These are phyloP conservation scores for Silurus lanzhouensis DNA, from an alignment of 2,797 vertebrate species.

Conservation along the genomic window DNA sequence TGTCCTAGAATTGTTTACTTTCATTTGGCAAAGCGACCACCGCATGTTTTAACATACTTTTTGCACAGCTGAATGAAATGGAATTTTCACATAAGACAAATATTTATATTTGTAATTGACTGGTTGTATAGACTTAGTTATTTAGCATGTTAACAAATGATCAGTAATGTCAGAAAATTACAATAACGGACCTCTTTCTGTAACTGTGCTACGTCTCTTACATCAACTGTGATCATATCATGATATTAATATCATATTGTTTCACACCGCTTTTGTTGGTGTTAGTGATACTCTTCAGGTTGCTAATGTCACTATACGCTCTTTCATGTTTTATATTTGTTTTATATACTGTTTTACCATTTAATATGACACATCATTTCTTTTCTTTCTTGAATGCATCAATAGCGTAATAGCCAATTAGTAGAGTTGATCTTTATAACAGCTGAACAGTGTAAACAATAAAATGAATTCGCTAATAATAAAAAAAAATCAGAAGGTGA, in stretches of 20 bases:
- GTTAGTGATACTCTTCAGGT: not conserved
- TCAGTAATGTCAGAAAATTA: not conserved
- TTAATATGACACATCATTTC: not conserved
- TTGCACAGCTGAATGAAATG: not conserved
- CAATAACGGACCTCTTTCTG: not conserved
- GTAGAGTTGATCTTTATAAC: not conserved
- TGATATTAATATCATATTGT: not conserved
- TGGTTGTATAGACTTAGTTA: not conserved
- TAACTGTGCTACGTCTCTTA: not conserved
- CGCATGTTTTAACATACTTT: not conserved
- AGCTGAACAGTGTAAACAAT: not conserved
- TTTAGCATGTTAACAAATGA: not conserved
- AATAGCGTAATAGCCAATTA: not conserved
- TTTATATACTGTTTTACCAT: not conserved
- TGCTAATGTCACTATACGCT: not conserved
- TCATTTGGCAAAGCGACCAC: constrained; percentile 27
- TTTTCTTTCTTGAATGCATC: not conserved
- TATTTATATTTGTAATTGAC: not conserved
- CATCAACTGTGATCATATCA: not conserved
- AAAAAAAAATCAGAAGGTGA: not conserved
- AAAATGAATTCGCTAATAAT: constrained; percentile 1
- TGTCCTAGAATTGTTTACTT: constrained; percentile 42
- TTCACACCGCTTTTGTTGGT: not conserved
- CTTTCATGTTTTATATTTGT: not conserved
- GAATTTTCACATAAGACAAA: not conserved